A percentile compares a stretch with the other conserved stretches of the same genome.
Evolutionary conservation across 2,888 invertebrate genomes (phyloP).

Genomic region (Brachypalpus laphriformis): DNA sequence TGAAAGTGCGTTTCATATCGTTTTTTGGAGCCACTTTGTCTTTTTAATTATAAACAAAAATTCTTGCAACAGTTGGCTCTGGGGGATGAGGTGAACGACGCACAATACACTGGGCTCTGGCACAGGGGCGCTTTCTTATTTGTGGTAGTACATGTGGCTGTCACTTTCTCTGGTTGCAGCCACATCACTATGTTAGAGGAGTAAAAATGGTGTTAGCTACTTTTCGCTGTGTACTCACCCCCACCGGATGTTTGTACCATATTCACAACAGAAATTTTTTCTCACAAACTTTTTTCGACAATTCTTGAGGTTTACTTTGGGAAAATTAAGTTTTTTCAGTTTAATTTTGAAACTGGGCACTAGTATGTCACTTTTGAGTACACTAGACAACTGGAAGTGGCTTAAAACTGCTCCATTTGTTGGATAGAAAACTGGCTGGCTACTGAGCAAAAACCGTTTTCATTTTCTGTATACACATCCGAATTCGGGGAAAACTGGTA

Average conservation of each 20-base stretch:
- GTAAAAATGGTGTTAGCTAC: constrained; percentile 27
- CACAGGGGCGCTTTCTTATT: neutral
- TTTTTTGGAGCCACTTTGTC: constrained; percentile 30
- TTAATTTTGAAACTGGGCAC: neutral
- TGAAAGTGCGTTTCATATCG: constrained; percentile 1
- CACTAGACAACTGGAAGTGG: neutral
- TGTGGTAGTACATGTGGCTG: constrained; percentile 12
- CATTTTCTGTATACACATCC: constrained; percentile 45
- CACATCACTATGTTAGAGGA: constrained; percentile 36
- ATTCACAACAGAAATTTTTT: constrained; percentile 76
- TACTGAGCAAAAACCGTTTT: constrained; percentile 8
- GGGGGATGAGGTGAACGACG: constrained; percentile 9
- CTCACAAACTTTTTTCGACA: neutral
- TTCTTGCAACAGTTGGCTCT: constrained; percentile 65
- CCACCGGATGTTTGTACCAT: constrained; percentile 80
- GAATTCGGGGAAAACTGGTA: constrained; percentile 17
- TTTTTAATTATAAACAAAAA: constrained; percentile 60
- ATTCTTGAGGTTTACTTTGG: neutral
- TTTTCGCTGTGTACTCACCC: constrained; percentile 72
- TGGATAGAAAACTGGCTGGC: neutral
- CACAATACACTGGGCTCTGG: constrained; percentile 1
- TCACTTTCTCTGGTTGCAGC: constrained; percentile 48
- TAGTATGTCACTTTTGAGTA: neutral
- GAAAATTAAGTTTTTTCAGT: neutral
- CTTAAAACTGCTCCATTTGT: constrained; percentile 25